Conservation (phyloP, 1,140 invertebrate genomes). For the Brachionus sp. region DNA sequence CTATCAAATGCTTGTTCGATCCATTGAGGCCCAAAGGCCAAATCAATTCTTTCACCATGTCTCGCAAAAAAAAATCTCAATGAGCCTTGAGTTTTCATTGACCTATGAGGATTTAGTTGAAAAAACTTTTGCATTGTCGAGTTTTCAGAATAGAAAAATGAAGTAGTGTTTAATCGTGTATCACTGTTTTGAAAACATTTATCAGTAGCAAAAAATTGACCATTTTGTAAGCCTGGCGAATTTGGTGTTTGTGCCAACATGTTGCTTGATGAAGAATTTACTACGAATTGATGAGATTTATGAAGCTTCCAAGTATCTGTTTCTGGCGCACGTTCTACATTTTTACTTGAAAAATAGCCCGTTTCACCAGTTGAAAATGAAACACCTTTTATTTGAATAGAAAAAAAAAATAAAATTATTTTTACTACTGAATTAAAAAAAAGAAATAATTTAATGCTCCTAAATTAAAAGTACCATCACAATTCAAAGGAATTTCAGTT, state of each 20-base stretch:
- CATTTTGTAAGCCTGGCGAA: not conserved
- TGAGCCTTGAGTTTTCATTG: not conserved
- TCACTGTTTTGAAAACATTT: not conserved
- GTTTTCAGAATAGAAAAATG: conserved; percentile 37
- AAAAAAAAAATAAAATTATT: not conserved
- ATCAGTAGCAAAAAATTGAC: not conserved
- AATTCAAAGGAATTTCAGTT: conserved; percentile 2
- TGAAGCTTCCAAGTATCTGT: conserved; percentile 39
- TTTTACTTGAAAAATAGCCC: conserved; percentile 26
- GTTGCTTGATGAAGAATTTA: not conserved
- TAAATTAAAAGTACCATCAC: not conserved
- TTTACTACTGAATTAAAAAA: not conserved
- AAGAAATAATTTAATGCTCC: not conserved
- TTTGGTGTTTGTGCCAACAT: not conserved
- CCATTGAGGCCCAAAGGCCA: conserved; percentile 42
- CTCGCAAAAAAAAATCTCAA: conserved; percentile 56
- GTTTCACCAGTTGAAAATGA: conserved; percentile 39
- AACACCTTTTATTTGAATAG: not conserved
- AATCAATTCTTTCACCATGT: conserved; percentile 46
- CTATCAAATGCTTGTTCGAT: conserved; percentile 33
- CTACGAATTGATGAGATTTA: conserved; percentile 11
- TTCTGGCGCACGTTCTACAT: conserved; percentile 28
- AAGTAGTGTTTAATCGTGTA: not conserved
- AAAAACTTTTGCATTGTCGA: not conserved
- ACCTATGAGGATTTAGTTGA: not conserved